Conservation (phyloP, 2,888 invertebrate genomes). For the Philereme vetulata region DNA sequence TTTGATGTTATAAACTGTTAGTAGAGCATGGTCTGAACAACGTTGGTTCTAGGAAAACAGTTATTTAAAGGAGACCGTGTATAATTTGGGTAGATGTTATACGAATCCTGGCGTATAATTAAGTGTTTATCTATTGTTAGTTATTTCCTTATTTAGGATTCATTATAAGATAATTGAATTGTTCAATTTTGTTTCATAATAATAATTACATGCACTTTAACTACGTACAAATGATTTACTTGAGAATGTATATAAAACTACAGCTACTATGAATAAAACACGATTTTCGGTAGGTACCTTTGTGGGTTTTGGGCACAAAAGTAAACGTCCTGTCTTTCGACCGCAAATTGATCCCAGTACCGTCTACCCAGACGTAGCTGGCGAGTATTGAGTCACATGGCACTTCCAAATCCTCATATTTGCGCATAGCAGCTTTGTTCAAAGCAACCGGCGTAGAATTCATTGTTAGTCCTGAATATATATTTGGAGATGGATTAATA, state of each 20-base stretch:
- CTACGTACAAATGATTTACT: too few species aligned
- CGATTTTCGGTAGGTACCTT: conserved; percentile 54
- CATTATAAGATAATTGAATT: too few species aligned
- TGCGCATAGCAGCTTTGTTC: conserved; percentile 79
- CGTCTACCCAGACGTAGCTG: conserved; percentile 91
- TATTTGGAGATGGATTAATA: background rate
- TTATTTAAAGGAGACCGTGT: too few species aligned
- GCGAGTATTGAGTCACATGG: conserved; percentile 85
- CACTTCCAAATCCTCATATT: conserved; percentile 84
- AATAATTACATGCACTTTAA: too few species aligned
- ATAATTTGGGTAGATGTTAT: too few species aligned
- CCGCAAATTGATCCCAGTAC: conserved; percentile 87
- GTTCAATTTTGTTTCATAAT: too few species aligned
- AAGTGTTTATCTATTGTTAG: too few species aligned
- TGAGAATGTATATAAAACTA: background rate
- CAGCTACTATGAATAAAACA: background rate
- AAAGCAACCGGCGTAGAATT: conserved; percentile 66
- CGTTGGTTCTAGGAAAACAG: too few species aligned
- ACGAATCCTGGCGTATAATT: too few species aligned
- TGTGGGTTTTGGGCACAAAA: conserved; percentile 83
- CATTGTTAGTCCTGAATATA: conserved; percentile 51
- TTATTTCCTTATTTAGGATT: too few species aligned
- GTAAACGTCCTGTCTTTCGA: conserved; percentile 88
- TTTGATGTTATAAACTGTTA: too few species aligned
- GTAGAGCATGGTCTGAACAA: too few species aligned